Base-by-base conservation (phyloP, 2,888 invertebrate species). In the Plebejus argus region DNA sequence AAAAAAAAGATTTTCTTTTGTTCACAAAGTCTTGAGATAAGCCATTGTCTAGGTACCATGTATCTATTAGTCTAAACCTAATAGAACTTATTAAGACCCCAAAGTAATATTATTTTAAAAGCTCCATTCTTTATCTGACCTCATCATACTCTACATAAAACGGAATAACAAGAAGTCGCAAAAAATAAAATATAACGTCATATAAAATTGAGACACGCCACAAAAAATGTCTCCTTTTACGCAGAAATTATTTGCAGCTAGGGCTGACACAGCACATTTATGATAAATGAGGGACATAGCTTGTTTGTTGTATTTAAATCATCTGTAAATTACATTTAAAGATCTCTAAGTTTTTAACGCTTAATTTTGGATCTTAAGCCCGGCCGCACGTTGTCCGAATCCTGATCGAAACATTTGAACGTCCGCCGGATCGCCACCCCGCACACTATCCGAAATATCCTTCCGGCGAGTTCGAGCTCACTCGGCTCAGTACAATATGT, bases 201-300 rank as follows among this genome's bases (percentile, higher is more conserved):
- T 84, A 83, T 82, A 84, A 86, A 87, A 87, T 85, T 84, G 85
- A 84, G 84, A 84, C 83, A 85, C 81, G 81, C 84, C 85, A 80
- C 85, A 86, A 80, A 86, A 35, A 86, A 87, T 84, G 82, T 85
- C 83, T 83, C 81, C 82, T 82, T 86, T 84, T 83, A 85, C 84
- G 84, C 83, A 82, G 83, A 82, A 84, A 86, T 86, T 81, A 81
- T 82, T 85, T 79, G 78, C 82, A 78, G 82, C 80, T 49, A 74
- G 49, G 74, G 74, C n/a, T 74, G 74, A 28, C 74, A 74, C 5
- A 66, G 20, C 66, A 28, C 12, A 28, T 10, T 12, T 12, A 66
- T 6, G 66, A 12, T 56, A 15, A 15, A 28, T 1, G 3, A 10
- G 5, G 66, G 39, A 8, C 1, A 39, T 39, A 39, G 39, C 8